Evolutionary conservation across 2,113 vertebrate species (phyloP), one percentile per base, ranked within the genome.

Genomic region (Neolamprologus kungweensis): DNA sequence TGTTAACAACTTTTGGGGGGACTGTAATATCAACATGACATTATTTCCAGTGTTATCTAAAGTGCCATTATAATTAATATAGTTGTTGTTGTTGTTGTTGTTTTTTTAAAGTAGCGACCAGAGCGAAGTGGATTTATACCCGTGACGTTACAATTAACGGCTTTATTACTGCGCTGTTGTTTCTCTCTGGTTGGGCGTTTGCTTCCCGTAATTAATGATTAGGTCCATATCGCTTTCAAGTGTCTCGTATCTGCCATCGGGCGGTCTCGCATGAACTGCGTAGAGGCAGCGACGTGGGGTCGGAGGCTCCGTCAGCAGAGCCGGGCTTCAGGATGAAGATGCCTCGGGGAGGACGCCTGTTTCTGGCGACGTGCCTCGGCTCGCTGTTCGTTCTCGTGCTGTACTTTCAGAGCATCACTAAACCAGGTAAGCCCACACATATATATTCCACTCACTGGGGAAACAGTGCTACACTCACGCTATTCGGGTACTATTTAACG

Each of bases 371-470:
- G 88, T 95, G 95, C 94, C 90, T 96, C 45, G 91, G 95, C 51
- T 96, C 96, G 53, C 94, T 97, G 85, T 94, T 96, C 87, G 94
- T 96, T 10, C 92, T 96, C 4, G 93, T 97, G 40, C 93, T 97
- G 11, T 97, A 96, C 91, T 95, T 95, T n/a, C 96, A 97, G 92
- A 96, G 79, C 95, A 94, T 93, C 94, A 92, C 93, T 12, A 96
- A 93, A 82, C 88, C 93, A 85, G 96, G 96, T 96, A 92, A 94
- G 93, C 53, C 5, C 19, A 12, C 9, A n/a, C 19, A 60, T 2
- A 19, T 23, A 42, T 23, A 42, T 28, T 28, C 21, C 68, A 75
- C 3, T 7, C 40, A 28, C 37, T 75, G 40, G 40, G 68, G 9
- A 47, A 45, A 28, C 23, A 17, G 14, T 19, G 26, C 37, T 7